These are phyloP conservation scores for Eospalax fontanierii DNA, from an alignment of 2,797 vertebrate species.

Conservation along the genomic window DNA sequence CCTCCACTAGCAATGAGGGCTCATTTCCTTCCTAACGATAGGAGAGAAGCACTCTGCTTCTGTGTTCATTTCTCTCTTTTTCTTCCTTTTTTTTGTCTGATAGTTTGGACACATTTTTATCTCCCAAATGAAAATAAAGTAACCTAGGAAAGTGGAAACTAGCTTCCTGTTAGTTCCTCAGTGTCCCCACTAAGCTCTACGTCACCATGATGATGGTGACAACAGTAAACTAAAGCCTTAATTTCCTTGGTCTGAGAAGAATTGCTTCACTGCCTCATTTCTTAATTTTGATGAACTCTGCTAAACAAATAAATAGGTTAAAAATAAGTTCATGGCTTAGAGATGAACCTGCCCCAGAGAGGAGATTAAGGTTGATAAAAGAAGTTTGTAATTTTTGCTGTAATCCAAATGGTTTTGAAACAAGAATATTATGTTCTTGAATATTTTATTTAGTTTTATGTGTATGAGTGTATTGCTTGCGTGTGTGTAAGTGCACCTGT, in stretches of 20 bases:
- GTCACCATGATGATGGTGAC: constrained; percentile 9
- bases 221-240: constrained; percentile 46
- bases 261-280: background rate
- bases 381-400: background rate
- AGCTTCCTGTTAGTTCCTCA: background rate
- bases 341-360: background rate
- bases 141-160: background rate
- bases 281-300: constrained; percentile 62
- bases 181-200: background rate
- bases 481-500: no score
- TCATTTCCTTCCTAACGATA: background rate
- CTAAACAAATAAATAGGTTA: constrained; percentile 38
- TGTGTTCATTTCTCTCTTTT: background rate
- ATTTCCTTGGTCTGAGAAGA: constrained; percentile 41
- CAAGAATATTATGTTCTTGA: background rate
- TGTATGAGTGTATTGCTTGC: no score
- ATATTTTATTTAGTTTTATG: no score
- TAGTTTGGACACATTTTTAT: background rate
- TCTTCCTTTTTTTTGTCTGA: background rate
- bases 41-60: background rate
- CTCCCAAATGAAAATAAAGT: background rate
- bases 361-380: constrained; percentile 18
- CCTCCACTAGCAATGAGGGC: background rate
- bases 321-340: constrained; percentile 51
- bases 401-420: background rate